Evolutionary conservation across 2,113 vertebrate genomes (phyloP).

Genomic region (Crotalus tigris): DNA sequence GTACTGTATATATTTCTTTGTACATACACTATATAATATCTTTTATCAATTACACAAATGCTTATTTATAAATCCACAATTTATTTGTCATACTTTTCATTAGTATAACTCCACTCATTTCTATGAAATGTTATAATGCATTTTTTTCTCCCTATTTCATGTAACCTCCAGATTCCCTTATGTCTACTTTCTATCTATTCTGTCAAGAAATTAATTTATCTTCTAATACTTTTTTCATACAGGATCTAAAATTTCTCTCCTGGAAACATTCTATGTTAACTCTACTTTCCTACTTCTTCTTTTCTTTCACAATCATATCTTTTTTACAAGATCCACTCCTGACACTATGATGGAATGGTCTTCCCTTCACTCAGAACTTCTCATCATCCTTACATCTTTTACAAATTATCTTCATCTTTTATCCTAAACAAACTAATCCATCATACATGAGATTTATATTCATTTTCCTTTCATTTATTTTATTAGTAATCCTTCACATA

Average conservation of each 20-base stretch:
- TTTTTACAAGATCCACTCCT: neutral
- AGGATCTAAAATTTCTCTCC: neutral
- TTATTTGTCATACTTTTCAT: neutral
- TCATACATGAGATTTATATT: neutral
- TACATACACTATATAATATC: neutral
- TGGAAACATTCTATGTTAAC: neutral
- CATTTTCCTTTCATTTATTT: neutral
- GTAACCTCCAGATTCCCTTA: neutral
- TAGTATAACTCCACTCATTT: neutral
- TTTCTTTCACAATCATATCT: neutral
- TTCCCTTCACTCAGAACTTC: neutral
- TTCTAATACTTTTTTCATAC: neutral
- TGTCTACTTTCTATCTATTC: neutral
- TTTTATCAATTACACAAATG: neutral
- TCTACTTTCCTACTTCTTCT: neutral
- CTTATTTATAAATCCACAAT: neutral
- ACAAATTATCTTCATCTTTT: neutral
- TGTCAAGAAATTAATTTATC: neutral
- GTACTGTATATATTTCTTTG: neutral
- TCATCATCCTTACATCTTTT: neutral
- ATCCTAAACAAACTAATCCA: neutral
- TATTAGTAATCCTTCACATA: neutral
- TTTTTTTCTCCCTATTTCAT: neutral
- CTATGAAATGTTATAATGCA: neutral
- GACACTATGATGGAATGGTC: neutral